Evolutionary conservation across 2,113 vertebrate genomes (phyloP).

Genomic region (Turnix velox): DNA sequence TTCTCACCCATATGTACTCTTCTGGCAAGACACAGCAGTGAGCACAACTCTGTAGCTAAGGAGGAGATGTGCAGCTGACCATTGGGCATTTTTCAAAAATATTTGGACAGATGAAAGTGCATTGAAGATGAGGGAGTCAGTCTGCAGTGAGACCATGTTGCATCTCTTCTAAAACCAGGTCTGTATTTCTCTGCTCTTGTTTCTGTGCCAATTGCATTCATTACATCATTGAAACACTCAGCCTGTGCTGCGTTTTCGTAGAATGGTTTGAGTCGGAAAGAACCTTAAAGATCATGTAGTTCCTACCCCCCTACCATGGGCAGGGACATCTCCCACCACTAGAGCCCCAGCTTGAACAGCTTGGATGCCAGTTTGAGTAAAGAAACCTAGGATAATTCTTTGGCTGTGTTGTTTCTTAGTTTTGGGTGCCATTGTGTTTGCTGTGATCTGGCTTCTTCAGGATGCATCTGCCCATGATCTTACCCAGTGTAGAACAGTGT

Average conservation of each 20-base stretch:
- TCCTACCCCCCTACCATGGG: too few relatives aligned
- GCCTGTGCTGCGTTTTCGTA: conserved; percentile 1
- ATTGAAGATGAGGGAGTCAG: not conserved
- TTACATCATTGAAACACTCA: conserved; percentile 9
- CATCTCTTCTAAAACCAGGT: not conserved
- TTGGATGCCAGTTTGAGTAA: not conserved
- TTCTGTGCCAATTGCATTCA: conserved; percentile 23
- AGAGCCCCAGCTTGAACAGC: conserved; percentile 14
- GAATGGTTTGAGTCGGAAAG: too few relatives aligned
- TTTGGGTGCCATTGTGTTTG: not conserved
- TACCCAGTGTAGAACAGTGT: fast-evolving
- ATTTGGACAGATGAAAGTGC: not conserved
- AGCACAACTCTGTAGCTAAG: not conserved
- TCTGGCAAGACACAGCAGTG: not conserved
- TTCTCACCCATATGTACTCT: not conserved
- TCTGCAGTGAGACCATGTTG: not conserved
- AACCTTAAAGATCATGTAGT: too few relatives aligned
- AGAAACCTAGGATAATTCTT: not conserved
- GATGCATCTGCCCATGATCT: not conserved
- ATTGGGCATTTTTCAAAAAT: not conserved
- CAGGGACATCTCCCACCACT: too few relatives aligned
- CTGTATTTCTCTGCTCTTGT: not conserved
- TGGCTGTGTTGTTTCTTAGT: not conserved
- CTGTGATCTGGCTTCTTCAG: not conserved
- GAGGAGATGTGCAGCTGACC: not conserved